Evolutionary conservation across 1,140 invertebrate species (phyloP).

Genomic region (Kradibia gibbosae): DNA sequence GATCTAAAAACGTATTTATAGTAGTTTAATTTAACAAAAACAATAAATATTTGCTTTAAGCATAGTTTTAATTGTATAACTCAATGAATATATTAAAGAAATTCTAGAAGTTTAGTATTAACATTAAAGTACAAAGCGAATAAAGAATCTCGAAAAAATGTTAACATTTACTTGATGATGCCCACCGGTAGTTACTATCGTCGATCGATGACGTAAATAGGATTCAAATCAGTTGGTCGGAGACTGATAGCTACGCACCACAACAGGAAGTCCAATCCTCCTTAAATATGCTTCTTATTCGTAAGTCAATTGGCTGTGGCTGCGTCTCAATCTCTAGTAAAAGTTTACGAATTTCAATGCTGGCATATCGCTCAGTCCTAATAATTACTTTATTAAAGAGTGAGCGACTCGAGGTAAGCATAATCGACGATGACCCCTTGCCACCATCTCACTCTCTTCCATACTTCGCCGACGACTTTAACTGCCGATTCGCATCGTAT

Average conservation of each 20-base stretch:
- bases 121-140: neutral
- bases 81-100: neutral
- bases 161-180: neutral
- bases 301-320: neutral
- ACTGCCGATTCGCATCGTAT: neutral
- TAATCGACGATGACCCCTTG: neutral
- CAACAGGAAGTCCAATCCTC: neutral
- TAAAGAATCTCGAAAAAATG: neutral
- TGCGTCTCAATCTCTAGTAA: neutral
- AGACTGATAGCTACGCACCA: neutral
- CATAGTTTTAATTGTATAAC: neutral
- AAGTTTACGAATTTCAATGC: constrained; percentile 20
- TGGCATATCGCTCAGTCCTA: constrained; percentile 13
- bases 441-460: neutral
- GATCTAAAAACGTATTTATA: neutral
- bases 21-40: neutral
- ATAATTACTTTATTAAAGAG: constrained; percentile 27
- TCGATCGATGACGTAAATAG: neutral
- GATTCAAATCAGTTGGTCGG: neutral
- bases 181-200: neutral
- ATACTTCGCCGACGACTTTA: neutral
- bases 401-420: neutral
- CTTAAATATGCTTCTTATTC: neutral
- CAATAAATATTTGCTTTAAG: neutral
- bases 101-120: too few species aligned